Conservation (phyloP, 2,113 vertebrate species). For the Zapornia atra region DNA sequence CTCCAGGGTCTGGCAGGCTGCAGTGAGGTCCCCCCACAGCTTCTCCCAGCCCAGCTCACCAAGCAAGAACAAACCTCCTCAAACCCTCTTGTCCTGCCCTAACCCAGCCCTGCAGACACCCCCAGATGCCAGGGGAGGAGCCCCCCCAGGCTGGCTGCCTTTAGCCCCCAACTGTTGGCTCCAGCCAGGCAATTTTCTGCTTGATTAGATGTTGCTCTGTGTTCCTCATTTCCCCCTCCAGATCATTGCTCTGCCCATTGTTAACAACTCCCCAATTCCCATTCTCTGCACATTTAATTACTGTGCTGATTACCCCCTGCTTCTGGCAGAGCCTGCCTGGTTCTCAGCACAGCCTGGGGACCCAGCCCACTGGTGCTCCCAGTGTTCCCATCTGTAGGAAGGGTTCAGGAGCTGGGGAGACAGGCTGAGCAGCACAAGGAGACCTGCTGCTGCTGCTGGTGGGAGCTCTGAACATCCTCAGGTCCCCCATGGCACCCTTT, state of each 20-base stretch:
- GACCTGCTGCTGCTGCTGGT: background rate
- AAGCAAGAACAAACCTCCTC: background rate
- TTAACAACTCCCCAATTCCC: conserved; percentile 19
- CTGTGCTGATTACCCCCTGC: background rate
- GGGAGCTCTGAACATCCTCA: background rate
- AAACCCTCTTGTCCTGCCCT: background rate
- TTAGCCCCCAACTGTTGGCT: background rate
- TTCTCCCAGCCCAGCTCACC: background rate
- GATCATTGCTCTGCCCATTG: conserved; percentile 40
- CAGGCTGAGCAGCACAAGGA: background rate
- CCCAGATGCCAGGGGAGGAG: background rate
- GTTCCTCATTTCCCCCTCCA: background rate
- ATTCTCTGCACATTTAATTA: conserved; percentile 41
- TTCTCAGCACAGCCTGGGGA: background rate
- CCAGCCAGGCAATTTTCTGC: background rate
- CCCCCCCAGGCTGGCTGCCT: fast-evolving
- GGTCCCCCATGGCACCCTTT: fast-evolving
- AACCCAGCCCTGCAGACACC: fast-evolving
- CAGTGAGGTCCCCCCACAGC: too few species aligned
- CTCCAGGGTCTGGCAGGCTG: too few species aligned
- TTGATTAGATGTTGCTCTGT: background rate
- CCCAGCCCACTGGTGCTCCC: background rate
- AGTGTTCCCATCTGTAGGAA: background rate
- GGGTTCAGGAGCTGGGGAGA: fast-evolving
- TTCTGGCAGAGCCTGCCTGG: conserved; percentile 12